Evolutionary conservation across 2,113 vertebrate species (phyloP), one percentile per base, ranked within the genome.

Genomic region (Erinaceus europaeus): DNA sequence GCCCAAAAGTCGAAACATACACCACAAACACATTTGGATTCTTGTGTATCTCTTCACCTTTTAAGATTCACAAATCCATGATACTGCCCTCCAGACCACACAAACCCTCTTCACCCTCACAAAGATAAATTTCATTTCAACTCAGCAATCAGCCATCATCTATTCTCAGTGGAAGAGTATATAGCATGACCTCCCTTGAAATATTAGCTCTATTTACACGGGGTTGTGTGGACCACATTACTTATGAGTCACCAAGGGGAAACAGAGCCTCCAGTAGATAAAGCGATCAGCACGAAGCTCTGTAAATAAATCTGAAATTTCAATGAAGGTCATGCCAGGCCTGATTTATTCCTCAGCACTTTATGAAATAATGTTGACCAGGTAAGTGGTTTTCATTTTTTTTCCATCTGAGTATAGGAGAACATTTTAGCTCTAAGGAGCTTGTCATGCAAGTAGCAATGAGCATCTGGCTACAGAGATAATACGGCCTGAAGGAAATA

Each of bases 301-400:
- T 97, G 97, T 97, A 97, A 97, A 97, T 98, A 97, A 97, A 97
- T 97, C 97, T 97, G 95, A 97, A 97, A 97, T 97, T 97, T 97
- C 96, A 96, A 92, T 96, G 97, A 98, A 97, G 96, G 96, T 97
- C 96, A 94, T 89, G 95, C 95, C 92, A 90, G 90, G 93, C 89
- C 92, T 97, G 97, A 97, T 97, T 97, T 98, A 97, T 96, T 95
- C 52, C 90, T 95, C 69, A 94, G 94, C 84, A 95, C 52, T 91
- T 82, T 92, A 93, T 97, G 96, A 97, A 97, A 97, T 97, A 97
- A 97, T 94, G 95, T 97, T 96, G 96, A 95, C 96, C 97, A 97
- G 96, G 95, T 97, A 97, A 97, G 94, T 96, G 95, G 90, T 96
- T 97, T 97, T 97, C 88, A 96, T 96, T 95, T 91, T 69, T 92